phyloP scores from a whole-genome alignment of 2,888 invertebrate species.

The Phania funesta region DNA sequence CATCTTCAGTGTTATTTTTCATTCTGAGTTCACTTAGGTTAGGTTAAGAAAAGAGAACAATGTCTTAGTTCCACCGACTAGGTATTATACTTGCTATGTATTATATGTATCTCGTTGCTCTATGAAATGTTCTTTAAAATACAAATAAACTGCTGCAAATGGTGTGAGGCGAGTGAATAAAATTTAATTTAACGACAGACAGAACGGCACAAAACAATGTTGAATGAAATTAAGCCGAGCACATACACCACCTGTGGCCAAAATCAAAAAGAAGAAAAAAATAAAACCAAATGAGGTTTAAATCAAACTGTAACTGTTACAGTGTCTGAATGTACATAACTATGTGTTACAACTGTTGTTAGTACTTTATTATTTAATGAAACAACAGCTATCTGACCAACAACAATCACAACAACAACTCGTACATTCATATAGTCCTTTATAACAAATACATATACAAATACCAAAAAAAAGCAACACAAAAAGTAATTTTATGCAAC shows the following conservation, averaged over 20 bases:
- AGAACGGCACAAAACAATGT: slow-evolving; percentile 48
- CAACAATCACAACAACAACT: not conserved
- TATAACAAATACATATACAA: not conserved
- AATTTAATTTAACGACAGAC: slow-evolving; percentile 7
- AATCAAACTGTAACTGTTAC: slow-evolving; percentile 51
- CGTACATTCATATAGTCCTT: not conserved
- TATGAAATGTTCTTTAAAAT: too few species aligned
- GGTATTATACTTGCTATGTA: too few species aligned
- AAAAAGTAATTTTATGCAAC: slow-evolving; percentile 53
- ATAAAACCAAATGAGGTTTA: slow-evolving; percentile 65
- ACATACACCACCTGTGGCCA: slow-evolving; percentile 66
- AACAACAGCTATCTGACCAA: slow-evolving; percentile 19
- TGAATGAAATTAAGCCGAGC: slow-evolving; percentile 64
- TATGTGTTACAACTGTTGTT: not conserved
- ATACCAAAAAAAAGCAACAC: slow-evolving; percentile 23
- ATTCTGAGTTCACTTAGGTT: too few species aligned
- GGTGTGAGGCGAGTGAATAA: slow-evolving; percentile 25
- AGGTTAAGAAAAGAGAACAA: too few species aligned
- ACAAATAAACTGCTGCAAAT: slow-evolving; percentile 3
- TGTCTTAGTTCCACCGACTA: too few species aligned
- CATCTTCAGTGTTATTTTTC: too few species aligned
- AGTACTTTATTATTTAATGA: slow-evolving; percentile 17
- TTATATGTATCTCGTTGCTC: too few species aligned
- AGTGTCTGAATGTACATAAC: not conserved
- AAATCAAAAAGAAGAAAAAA: too few species aligned